Percentiles rank a stretch among this genome's conserved stretches.
phyloP scores from a whole-genome alignment of 2,113 vertebrate species.

The Formicarius rufipectus region DNA sequence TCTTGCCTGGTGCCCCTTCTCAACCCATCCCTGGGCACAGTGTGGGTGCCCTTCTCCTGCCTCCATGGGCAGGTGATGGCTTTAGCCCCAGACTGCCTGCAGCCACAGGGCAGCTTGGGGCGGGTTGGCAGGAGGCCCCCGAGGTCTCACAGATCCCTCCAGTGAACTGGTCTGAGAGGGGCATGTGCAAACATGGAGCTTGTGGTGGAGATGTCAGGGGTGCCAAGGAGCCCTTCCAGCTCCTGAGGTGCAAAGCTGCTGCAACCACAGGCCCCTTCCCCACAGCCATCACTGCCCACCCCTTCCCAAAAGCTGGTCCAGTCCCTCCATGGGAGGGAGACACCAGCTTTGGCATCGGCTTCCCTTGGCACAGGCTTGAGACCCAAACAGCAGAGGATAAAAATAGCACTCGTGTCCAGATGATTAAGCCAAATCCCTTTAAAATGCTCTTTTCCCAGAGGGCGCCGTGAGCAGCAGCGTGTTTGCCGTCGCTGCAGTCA shows the following conservation, averaged over 20 bases:
- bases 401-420: not conserved
- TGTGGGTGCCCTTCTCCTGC: not conserved
- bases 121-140: not conserved
- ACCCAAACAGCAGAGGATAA: not conserved
- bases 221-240: accelerated
- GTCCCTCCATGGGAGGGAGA: not conserved
- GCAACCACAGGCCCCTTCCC: accelerated
- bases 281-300: accelerated
- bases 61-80: accelerated
- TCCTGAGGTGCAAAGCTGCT: not conserved
- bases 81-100: not conserved
- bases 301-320: accelerated
- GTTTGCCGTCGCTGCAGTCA: not conserved
- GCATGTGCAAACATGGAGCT: accelerated
- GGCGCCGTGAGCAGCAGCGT: not conserved
- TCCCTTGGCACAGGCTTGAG: not conserved
- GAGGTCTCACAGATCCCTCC: accelerated
- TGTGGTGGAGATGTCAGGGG: accelerated
- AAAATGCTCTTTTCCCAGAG: not conserved
- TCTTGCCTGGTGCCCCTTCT: not conserved
- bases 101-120: accelerated
- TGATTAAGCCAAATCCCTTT: not conserved
- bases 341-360: not conserved
- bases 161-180: no score
- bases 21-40: accelerated